phyloP scores from a whole-genome alignment of 2,797 vertebrate genomes.

The Aulostomus chinensis region DNA sequence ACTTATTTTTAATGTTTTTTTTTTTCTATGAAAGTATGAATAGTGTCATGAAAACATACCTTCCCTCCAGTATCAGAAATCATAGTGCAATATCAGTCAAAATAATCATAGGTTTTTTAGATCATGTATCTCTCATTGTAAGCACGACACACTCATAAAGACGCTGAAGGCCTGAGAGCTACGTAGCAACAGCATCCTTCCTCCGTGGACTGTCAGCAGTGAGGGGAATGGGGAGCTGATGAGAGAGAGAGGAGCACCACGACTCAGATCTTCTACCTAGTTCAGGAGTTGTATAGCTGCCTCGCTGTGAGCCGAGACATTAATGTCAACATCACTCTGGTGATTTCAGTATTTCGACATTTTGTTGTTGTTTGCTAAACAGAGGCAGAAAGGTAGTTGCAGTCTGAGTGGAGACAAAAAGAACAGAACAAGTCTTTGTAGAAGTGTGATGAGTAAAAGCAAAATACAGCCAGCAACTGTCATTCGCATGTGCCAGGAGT shows the following conservation, averaged over 20 bases:
- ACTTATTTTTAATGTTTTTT: too few species aligned
- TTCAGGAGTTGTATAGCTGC: conserved; percentile 52
- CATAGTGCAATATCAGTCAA: too few species aligned
- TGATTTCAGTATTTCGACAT: conserved; percentile 57
- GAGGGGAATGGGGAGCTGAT: conserved; percentile 17
- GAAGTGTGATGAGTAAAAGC: conserved; percentile 16
- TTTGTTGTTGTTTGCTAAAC: conserved; percentile 62
- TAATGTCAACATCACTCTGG: conserved; percentile 60
- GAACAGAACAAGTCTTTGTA: conserved; percentile 16
- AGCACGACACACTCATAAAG: too few species aligned
- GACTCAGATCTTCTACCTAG: conserved; percentile 30
- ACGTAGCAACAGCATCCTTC: not conserved
- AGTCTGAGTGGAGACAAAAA: conserved; percentile 33
- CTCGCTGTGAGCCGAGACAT: conserved; percentile 48
- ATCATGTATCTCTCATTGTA: too few species aligned
- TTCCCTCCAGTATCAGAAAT: too few species aligned
- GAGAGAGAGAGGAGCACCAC: too few species aligned
- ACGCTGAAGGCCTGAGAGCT: not conserved
- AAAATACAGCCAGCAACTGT: too few species aligned
- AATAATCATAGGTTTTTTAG: too few species aligned
- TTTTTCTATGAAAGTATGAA: too few species aligned
- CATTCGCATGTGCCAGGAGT: too few species aligned
- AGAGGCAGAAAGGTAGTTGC: conserved; percentile 17
- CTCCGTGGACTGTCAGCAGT: conserved; percentile 5
- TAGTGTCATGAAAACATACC: too few species aligned